Conservation (phyloP, 2,113 vertebrate genomes). For the Strix aluco region DNA sequence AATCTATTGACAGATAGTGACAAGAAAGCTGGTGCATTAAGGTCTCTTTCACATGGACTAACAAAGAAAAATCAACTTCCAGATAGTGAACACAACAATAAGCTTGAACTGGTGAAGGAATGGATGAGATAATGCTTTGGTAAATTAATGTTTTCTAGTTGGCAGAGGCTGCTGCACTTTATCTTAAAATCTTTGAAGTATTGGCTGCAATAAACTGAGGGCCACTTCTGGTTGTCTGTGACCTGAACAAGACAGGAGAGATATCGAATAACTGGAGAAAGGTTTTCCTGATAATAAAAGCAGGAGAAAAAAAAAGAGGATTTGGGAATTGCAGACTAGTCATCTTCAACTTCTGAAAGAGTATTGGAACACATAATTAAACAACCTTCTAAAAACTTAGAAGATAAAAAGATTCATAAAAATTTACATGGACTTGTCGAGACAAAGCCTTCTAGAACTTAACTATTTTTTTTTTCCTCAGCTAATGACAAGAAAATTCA, state of each 20-base stretch:
- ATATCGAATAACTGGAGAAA: not conserved
- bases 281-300: not conserved
- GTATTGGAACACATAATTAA: not conserved
- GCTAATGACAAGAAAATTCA: not conserved
- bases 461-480: not conserved
- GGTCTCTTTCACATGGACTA: not conserved
- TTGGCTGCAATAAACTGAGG: not conserved
- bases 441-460: not conserved
- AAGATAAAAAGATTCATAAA: not conserved
- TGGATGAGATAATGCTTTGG: not conserved
- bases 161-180: rapidly evolving
- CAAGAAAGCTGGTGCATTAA: not conserved
- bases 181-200: not conserved
- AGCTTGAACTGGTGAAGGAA: not conserved
- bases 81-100: not conserved
- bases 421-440: not conserved
- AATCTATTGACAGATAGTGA: not conserved
- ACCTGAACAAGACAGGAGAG: not conserved
- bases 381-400: not conserved
- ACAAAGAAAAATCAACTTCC: not conserved
- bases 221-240: not conserved
- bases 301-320: not conserved
- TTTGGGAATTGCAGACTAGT: not conserved
- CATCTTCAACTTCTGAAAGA: not conserved
- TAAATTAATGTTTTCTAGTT: not conserved